Evolutionary conservation across 2,888 invertebrate species (phyloP).

Genomic region (Hesperia comma): DNA sequence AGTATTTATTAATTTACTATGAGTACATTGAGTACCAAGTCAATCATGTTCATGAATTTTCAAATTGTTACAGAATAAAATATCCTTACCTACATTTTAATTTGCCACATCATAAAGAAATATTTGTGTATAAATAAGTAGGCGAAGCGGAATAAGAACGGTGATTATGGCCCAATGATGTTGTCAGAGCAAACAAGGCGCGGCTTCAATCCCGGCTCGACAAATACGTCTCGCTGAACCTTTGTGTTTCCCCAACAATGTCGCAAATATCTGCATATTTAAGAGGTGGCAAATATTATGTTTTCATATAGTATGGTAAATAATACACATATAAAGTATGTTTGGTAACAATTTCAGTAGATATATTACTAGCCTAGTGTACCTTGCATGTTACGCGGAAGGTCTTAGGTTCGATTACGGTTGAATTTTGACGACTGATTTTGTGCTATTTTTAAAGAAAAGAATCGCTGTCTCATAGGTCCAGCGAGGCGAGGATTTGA

Average conservation of each 20-base stretch:
- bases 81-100: constrained; percentile 10
- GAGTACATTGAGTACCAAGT: too few species aligned
- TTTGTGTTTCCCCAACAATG: constrained; percentile 3
- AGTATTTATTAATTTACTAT: too few species aligned
- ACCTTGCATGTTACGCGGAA: too few species aligned
- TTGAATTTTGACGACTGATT: too few species aligned
- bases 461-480: too few species aligned
- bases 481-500: too few species aligned
- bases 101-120: constrained; percentile 28
- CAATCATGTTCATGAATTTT: too few species aligned
- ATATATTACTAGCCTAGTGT: too few species aligned
- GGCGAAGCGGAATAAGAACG: constrained; percentile 52
- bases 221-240: constrained; percentile 54
- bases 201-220: constrained; percentile 62
- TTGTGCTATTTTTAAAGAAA: too few species aligned
- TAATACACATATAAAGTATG: background rate
- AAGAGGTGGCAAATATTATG: background rate
- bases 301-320: background rate
- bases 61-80: too few species aligned
- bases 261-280: background rate
- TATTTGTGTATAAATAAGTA: constrained; percentile 28
- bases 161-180: constrained; percentile 70
- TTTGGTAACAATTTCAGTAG: too few species aligned
- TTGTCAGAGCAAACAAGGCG: constrained; percentile 66
- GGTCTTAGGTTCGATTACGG: too few species aligned